These are phyloP conservation scores for Tholera decimalis DNA, from an alignment of 2,888 invertebrate species.

Conservation along the genomic window DNA sequence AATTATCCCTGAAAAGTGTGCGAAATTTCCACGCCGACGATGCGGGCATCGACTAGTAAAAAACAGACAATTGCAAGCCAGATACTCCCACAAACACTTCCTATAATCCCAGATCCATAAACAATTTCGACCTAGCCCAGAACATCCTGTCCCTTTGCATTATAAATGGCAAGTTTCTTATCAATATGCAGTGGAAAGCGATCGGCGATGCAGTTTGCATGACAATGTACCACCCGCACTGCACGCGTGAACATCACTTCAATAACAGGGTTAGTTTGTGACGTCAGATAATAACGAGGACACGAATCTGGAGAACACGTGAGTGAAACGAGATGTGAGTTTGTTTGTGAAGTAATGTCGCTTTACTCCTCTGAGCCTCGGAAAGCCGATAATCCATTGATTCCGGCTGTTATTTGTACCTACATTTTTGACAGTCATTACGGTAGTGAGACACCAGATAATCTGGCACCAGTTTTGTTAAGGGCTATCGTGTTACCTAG, in stretches of 20 bases:
- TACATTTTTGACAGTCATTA: too few relatives aligned
- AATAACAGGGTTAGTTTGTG: conserved; percentile 54
- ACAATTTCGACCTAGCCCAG: conserved; percentile 36
- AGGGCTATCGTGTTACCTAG: too few relatives aligned
- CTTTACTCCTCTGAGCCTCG: too few relatives aligned
- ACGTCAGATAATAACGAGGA: conserved; percentile 36
- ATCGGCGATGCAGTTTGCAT: conserved; percentile 66
- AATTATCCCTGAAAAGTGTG: too few relatives aligned
- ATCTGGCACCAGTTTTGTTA: too few relatives aligned
- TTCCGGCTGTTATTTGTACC: too few relatives aligned
- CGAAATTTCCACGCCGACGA: too few relatives aligned
- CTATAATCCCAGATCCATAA: conserved; percentile 36
- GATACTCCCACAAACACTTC: conserved; percentile 2
- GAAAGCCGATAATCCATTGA: too few relatives aligned
- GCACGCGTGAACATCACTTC: conserved; percentile 41
- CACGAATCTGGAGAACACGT: conserved; percentile 11
- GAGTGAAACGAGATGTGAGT: background rate
- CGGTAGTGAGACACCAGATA: too few relatives aligned
- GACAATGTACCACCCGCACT: conserved; percentile 67
- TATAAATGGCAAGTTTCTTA: conserved; percentile 47
- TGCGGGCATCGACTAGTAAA: too few relatives aligned
- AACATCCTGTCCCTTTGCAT: conserved; percentile 52
- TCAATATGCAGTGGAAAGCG: conserved; percentile 64
- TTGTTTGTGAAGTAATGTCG: too few relatives aligned
- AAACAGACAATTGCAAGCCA: background rate